These are phyloP conservation scores for Leptosomus discolor DNA, from an alignment of 2,113 vertebrate species.

Conservation along the genomic window DNA sequence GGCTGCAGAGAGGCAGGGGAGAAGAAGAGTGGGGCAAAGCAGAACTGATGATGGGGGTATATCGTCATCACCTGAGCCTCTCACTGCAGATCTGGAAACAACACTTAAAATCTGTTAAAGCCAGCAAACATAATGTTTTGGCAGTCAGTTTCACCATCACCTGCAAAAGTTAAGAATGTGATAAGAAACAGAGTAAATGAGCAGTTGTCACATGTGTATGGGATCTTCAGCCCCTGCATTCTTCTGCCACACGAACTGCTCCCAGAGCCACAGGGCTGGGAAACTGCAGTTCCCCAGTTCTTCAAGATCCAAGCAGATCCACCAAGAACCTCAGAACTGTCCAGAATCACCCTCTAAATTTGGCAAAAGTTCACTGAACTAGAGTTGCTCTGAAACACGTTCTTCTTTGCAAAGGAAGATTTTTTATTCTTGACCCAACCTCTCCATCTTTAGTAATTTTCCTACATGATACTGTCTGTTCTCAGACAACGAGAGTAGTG, in stretches of 20 bases:
- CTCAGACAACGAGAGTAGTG: background rate
- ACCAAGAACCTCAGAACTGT: background rate
- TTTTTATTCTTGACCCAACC: background rate
- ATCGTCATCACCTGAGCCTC: background rate
- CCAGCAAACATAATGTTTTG: background rate
- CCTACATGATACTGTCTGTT: background rate
- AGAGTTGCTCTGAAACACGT: background rate
- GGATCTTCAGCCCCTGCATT: background rate
- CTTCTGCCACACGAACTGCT: background rate
- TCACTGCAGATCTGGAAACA: background rate
- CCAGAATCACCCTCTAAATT: background rate
- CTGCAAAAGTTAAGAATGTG: background rate
- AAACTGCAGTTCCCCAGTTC: background rate
- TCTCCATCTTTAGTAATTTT: background rate
- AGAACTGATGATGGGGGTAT: background rate
- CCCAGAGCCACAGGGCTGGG: background rate
- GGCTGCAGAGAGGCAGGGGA: background rate
- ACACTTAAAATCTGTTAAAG: background rate
- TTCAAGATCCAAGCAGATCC: background rate
- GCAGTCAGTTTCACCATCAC: background rate
- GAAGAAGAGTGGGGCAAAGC: background rate
- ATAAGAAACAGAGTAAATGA: background rate
- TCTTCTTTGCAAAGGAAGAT: background rate
- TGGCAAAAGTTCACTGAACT: background rate
- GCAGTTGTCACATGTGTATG: background rate